phyloP scores from a whole-genome alignment of 2,888 invertebrate species.

The Polyploca ridens region DNA sequence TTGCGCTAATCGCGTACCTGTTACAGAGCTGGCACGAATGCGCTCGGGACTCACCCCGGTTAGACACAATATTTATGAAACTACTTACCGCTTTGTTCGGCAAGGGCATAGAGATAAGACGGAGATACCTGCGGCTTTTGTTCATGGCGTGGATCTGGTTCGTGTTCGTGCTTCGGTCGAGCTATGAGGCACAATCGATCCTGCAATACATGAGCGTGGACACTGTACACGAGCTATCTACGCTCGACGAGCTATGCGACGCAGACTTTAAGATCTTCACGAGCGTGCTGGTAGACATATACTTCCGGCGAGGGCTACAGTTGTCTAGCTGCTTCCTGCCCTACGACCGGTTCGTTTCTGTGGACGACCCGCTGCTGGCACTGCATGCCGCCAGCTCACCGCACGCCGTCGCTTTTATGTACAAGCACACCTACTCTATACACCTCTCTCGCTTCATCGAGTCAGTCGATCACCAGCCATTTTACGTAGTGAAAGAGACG shows the following conservation, averaged over 20 bases:
- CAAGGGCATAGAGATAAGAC: background rate
- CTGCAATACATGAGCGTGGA: background rate
- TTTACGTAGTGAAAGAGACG: background rate
- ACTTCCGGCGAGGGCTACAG: background rate
- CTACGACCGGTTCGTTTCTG: background rate
- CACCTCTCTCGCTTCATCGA: background rate
- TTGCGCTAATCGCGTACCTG: background rate
- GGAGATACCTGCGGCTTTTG: background rate
- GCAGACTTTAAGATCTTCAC: background rate
- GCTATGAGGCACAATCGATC: background rate
- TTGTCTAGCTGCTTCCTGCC: background rate
- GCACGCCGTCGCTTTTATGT: background rate
- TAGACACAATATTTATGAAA: background rate
- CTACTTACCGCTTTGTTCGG: background rate
- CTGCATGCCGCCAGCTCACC: background rate
- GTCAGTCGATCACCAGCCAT: background rate
- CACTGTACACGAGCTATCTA: background rate
- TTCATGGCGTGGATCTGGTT: background rate
- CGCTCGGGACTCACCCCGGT: background rate
- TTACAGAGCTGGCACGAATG: background rate
- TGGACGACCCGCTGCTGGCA: background rate
- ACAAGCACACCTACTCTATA: background rate
- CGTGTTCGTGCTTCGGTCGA: background rate
- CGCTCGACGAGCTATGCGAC: background rate
- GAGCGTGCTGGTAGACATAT: background rate